phyloP scores from a whole-genome alignment of 2,888 invertebrate genomes.

The Antheraea assamensis region DNA sequence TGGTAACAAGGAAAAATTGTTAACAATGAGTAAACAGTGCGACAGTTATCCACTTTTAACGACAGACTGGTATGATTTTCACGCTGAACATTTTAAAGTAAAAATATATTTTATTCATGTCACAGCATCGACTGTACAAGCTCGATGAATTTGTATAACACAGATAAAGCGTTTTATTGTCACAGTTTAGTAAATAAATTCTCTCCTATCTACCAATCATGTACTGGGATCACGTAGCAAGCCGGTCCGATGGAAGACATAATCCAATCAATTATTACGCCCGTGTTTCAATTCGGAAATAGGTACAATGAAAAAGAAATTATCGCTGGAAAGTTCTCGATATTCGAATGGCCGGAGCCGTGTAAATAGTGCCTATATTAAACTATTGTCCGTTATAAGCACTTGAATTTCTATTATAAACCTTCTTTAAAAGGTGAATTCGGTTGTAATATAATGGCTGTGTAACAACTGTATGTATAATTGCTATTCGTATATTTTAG shows the following conservation, averaged over 20 bases:
- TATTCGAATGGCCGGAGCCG: neutral
- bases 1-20: neutral
- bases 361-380: neutral
- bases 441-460: neutral
- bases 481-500: too few species aligned
- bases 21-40: neutral
- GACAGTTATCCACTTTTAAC: constrained; percentile 27
- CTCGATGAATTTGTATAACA: constrained; percentile 63
- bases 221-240: constrained; percentile 69
- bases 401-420: neutral
- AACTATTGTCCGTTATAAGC: neutral
- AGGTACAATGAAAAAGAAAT: constrained; percentile 56
- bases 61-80: constrained; percentile 39
- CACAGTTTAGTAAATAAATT: constrained; percentile 70
- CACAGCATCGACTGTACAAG: constrained; percentile 42
- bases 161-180: constrained; percentile 68
- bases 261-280: constrained; percentile 77
- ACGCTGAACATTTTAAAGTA: constrained; percentile 48
- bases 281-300: constrained; percentile 62
- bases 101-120: constrained; percentile 61
- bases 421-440: neutral
- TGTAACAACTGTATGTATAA: neutral
- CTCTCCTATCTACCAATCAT: constrained; percentile 62
- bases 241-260: constrained; percentile 64
- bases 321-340: constrained; percentile 39